These are phyloP conservation scores for Chaetogeoica ovagalla DNA, from an alignment of 2,888 invertebrate genomes.

Conservation along the genomic window DNA sequence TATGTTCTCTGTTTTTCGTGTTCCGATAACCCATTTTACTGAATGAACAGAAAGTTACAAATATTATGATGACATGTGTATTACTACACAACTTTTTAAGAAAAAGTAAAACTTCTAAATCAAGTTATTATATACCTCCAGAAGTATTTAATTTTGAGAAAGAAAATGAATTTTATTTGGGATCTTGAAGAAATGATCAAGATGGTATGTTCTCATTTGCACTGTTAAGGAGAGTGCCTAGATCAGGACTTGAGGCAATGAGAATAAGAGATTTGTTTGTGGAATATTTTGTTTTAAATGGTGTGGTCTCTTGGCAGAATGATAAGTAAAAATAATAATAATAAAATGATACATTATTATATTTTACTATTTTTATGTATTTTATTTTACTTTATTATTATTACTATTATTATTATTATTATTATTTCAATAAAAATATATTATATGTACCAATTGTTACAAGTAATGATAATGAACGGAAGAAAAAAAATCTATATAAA, in stretches of 20 bases:
- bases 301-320: conserved; percentile 13
- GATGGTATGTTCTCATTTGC: not conserved
- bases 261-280: conserved; percentile 11
- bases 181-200: conserved; percentile 10
- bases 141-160: conserved; percentile 8
- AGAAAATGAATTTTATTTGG: not conserved
- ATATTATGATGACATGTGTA: not conserved
- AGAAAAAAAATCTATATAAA: too few species aligned
- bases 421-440: too few species aligned
- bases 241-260: conserved; percentile 8
- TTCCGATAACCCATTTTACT: not conserved
- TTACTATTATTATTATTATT: not conserved
- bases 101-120: not conserved
- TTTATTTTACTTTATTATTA: not conserved
- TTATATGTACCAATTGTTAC: too few species aligned
- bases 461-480: too few species aligned
- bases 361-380: not conserved
- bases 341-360: too few species aligned
- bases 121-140: not conserved
- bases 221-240: not conserved
- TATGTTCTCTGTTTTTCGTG: not conserved
- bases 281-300: not conserved
- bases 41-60: not conserved
- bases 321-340: not conserved
- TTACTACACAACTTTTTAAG: conserved; percentile 6